A percentile compares a stretch with the other conserved stretches of the same genome.
Evolutionary conservation across 2,888 invertebrate genomes (phyloP).

Genomic region (Asteroscopus sphinx): DNA sequence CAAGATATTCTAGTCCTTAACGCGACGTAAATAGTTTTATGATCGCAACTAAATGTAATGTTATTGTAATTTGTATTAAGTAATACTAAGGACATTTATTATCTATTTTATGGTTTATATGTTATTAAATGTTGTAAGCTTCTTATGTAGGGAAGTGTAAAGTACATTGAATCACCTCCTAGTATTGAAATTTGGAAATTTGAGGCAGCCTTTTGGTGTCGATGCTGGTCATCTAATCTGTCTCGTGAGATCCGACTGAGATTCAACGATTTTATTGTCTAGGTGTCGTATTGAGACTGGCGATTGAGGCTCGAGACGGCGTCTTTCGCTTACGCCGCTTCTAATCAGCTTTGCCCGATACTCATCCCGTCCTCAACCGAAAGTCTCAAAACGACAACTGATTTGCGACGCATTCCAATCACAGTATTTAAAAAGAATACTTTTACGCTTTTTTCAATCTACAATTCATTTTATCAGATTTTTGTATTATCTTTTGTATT

Average conservation of each 20-base stretch:
- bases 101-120: slow-evolving; percentile 78
- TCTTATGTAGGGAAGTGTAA: slow-evolving; percentile 76
- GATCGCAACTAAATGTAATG: slow-evolving; percentile 86
- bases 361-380: background rate
- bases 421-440: slow-evolving; percentile 75
- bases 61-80: slow-evolving; percentile 74
- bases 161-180: slow-evolving; percentile 85
- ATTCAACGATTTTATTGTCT: slow-evolving; percentile 68
- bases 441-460: slow-evolving; percentile 75
- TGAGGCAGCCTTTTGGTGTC: slow-evolving; percentile 70
- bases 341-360: slow-evolving; percentile 31
- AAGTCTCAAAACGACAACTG: slow-evolving; percentile 36
- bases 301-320: slow-evolving; percentile 2
- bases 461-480: slow-evolving; percentile 56
- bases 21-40: slow-evolving; percentile 84
- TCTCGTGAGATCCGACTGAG: slow-evolving; percentile 75
- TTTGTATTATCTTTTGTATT: slow-evolving; percentile 69
- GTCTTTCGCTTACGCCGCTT: slow-evolving; percentile 29
- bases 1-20: slow-evolving; percentile 89
- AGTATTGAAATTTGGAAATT: slow-evolving; percentile 68
- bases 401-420: slow-evolving; percentile 85
- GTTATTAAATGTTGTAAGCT: slow-evolving; percentile 85
- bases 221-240: slow-evolving; percentile 82
- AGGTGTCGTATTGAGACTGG: slow-evolving; percentile 54
- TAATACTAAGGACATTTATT: slow-evolving; percentile 80